Evolutionary conservation across 2,888 invertebrate species (phyloP).

Genomic region (Yponomeuta sedellus): DNA sequence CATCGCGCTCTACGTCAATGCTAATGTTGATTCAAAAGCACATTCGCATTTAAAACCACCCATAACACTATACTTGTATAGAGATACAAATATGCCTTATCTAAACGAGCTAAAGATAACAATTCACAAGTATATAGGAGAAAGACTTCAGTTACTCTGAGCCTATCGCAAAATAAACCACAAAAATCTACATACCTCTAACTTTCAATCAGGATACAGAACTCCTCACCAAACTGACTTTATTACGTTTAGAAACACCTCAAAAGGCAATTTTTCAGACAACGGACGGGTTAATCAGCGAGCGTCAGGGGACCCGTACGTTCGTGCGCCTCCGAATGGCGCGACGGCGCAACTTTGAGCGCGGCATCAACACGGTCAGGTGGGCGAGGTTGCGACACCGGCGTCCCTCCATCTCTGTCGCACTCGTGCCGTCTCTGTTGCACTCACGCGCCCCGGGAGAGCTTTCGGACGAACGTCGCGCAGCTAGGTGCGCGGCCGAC

Average conservation of each 20-base stretch:
- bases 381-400: constrained; percentile 77
- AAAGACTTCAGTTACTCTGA: neutral
- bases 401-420: constrained; percentile 53
- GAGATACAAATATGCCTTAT: neutral
- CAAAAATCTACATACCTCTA: constrained; percentile 52
- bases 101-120: constrained; percentile 35
- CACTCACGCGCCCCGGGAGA: constrained; percentile 45
- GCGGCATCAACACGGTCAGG: constrained; percentile 77
- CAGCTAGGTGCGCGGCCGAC: constrained; percentile 74
- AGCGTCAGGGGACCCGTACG: constrained; percentile 62
- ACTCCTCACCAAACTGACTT: constrained; percentile 29
- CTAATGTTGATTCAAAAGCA: constrained; percentile 11
- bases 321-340: constrained; percentile 75
- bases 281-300: constrained; percentile 54
- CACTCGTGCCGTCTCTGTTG: constrained; percentile 48
- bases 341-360: constrained; percentile 76
- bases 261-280: constrained; percentile 33
- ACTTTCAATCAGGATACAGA: constrained; percentile 23
- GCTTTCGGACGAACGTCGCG: constrained; percentile 71
- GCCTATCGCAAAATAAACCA: neutral
- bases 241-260: neutral
- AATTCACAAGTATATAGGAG: constrained; percentile 33
- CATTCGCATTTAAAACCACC: neutral
- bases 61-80: neutral
- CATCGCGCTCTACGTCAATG: constrained; percentile 43